A percentile compares a stretch with the other conserved stretches of the same genome.
Evolutionary conservation across 2,888 invertebrate species (phyloP).

Genomic region (Gibbula magus): DNA sequence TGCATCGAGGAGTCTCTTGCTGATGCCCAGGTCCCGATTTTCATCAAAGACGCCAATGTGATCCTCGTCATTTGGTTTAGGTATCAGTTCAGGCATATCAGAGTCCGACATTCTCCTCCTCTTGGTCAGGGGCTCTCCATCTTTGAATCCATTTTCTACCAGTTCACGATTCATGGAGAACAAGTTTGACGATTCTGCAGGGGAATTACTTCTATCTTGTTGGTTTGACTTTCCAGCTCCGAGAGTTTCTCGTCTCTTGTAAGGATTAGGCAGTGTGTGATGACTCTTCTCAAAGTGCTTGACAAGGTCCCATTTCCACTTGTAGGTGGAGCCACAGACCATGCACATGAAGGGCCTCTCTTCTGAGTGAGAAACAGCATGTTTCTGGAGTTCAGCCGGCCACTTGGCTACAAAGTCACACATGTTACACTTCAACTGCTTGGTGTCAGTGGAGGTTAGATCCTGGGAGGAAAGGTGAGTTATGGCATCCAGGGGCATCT

Average conservation of each 20-base stretch:
- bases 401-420: constrained; percentile 73
- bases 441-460: constrained; percentile 49
- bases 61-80: neutral
- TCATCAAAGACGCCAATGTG: constrained; percentile 15
- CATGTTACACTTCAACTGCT: constrained; percentile 71
- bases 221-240: constrained; percentile 37
- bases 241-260: constrained; percentile 65
- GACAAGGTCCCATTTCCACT: constrained; percentile 74
- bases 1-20: neutral
- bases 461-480: constrained; percentile 59
- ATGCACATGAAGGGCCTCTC: constrained; percentile 71
- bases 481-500: constrained; percentile 66
- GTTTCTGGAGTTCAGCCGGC: constrained; percentile 73
- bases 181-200: neutral
- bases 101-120: constrained; percentile 18
- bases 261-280: constrained; percentile 70
- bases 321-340: constrained; percentile 73
- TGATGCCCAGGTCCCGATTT: constrained; percentile 7
- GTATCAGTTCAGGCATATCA: constrained; percentile 23
- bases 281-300: constrained; percentile 74
- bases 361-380: constrained; percentile 73
- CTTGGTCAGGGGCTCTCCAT: constrained; percentile 5
- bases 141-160: neutral
- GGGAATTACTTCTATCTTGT: constrained; percentile 14
- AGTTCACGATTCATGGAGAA: neutral